These are phyloP conservation scores for Bergia sp. DNA, from an alignment of 92 coral and sea anemone genomes.

Conservation along the genomic window DNA sequence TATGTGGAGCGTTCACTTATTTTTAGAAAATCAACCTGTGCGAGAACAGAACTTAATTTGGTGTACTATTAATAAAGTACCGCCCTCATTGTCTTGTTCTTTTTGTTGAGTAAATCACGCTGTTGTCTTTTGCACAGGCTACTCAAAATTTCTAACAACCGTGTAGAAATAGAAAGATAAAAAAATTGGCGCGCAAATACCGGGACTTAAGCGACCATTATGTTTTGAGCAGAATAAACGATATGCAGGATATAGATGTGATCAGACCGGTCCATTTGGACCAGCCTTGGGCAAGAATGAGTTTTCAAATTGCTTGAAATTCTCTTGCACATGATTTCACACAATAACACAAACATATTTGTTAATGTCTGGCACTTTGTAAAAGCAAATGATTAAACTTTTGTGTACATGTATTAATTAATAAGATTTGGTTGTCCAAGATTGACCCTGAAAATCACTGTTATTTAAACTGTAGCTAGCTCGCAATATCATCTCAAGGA, in stretches of 20 bases:
- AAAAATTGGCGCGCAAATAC: background rate
- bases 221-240: background rate
- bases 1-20: background rate
- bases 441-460: constrained; percentile 4
- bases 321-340: constrained; percentile 35
- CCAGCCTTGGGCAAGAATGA: background rate
- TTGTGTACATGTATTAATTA: constrained; percentile 9
- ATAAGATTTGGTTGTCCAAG: background rate
- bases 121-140: constrained; percentile 15
- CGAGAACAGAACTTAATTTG: background rate
- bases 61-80: constrained; percentile 26
- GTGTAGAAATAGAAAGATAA: background rate
- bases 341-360: constrained; percentile 11
- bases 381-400: background rate
- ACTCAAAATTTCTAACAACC: background rate
- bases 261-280: background rate
- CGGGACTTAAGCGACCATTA: background rate
- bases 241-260: background rate
- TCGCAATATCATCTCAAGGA: constrained; percentile 10
- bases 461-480: background rate
- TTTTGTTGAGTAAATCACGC: constrained; percentile 36
- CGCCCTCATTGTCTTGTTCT: constrained; percentile 23
- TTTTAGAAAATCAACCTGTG: background rate
- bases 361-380: constrained; percentile 10
- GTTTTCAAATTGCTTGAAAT: background rate